phyloP scores from a whole-genome alignment of 2,113 vertebrate genomes.

The Patagioenas fasciata region DNA sequence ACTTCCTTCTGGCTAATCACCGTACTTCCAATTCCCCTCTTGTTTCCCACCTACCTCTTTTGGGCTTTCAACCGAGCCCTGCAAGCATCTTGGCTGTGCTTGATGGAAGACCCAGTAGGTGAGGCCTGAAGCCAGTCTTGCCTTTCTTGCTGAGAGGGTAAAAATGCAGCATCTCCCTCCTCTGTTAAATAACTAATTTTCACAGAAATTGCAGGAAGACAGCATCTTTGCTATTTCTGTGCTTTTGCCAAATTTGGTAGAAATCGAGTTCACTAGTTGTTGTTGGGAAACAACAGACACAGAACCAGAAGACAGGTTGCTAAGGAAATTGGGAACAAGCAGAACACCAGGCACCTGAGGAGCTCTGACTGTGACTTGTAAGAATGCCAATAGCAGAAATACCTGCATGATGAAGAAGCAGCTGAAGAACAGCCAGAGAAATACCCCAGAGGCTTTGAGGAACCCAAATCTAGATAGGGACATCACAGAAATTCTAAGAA shows the following conservation, averaged over 20 bases:
- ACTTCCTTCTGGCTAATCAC: background rate
- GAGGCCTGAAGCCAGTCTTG: background rate
- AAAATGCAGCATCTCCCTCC: background rate
- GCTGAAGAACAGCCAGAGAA: background rate
- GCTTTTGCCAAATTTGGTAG: slow-evolving; percentile 1
- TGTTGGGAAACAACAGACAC: background rate
- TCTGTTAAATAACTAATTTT: background rate
- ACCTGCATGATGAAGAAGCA: slow-evolving; percentile 11
- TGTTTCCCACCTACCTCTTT: background rate
- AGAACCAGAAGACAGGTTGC: background rate
- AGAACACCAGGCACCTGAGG: background rate
- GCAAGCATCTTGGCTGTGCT: background rate
- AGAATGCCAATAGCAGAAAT: background rate
- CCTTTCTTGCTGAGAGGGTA: background rate
- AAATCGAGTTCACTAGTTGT: background rate
- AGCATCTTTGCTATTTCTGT: background rate
- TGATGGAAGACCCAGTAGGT: background rate
- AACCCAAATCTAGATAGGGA: background rate
- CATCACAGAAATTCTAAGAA: background rate
- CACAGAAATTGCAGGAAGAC: background rate
- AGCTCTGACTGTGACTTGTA: background rate
- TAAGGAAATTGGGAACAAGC: background rate
- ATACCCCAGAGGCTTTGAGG: background rate
- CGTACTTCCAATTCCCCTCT: background rate
- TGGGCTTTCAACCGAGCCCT: background rate